Evolutionary conservation across 2,113 vertebrate genomes (phyloP).

Genomic region (Zapornia atra): DNA sequence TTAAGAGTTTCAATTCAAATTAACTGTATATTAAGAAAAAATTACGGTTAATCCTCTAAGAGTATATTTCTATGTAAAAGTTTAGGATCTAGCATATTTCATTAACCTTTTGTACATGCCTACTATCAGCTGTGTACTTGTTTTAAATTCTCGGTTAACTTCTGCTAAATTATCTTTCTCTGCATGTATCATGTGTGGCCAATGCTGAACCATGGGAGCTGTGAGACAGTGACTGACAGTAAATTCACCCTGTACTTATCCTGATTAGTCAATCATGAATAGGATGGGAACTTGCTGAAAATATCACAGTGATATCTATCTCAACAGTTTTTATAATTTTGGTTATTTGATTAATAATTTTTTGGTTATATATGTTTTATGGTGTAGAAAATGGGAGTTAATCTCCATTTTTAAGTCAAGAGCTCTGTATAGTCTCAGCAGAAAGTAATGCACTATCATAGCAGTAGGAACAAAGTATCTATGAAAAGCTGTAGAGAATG

Average conservation of each 20-base stretch:
- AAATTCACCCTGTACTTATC: neutral
- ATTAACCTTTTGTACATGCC: neutral
- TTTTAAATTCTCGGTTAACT: neutral
- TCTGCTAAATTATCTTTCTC: neutral
- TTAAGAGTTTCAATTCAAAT: neutral
- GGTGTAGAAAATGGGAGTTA: neutral
- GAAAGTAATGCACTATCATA: neutral
- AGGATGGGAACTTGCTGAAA: neutral
- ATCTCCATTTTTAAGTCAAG: neutral
- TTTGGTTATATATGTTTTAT: neutral
- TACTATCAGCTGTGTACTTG: neutral
- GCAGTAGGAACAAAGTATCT: neutral
- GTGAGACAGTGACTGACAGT: neutral
- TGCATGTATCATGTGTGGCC: neutral
- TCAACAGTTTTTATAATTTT: neutral
- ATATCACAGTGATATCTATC: neutral
- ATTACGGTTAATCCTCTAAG: neutral
- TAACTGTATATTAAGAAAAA: neutral
- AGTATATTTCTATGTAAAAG: neutral
- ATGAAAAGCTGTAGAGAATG: neutral
- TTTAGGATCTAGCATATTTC: neutral
- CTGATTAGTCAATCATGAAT: neutral
- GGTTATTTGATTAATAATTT: neutral
- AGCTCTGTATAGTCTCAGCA: neutral
- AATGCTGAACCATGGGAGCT: neutral